Evolutionary conservation across 1,140 invertebrate genomes (phyloP).

Genomic region (Cotesia glomerata): DNA sequence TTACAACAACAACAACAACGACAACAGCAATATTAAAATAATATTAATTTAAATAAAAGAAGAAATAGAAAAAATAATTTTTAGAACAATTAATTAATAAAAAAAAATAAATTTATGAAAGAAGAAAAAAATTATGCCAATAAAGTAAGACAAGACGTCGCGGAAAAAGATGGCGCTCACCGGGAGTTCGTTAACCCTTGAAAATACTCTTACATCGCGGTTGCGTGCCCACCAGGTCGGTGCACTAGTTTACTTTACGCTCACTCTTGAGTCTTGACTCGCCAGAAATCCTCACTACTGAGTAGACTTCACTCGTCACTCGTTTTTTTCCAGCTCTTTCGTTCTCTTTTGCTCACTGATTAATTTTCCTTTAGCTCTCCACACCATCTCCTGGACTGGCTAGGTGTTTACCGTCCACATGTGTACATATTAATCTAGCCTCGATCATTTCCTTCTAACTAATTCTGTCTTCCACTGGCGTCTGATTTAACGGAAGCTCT

Average conservation of each 20-base stretch:
- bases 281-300: not conserved
- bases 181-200: slow-evolving; percentile 57
- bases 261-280: slow-evolving; percentile 38
- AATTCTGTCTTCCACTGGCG: not conserved
- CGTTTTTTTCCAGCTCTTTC: slow-evolving; percentile 32
- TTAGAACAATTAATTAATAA: not conserved
- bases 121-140: slow-evolving; percentile 17
- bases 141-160: slow-evolving; percentile 52
- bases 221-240: slow-evolving; percentile 53
- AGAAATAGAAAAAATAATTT: not conserved
- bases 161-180: slow-evolving; percentile 40
- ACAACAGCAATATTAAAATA: not conserved
- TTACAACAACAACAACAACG: not conserved
- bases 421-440: not conserved
- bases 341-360: slow-evolving; percentile 18
- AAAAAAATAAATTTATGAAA: not conserved
- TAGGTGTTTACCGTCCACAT: not conserved
- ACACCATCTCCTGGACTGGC: no score
- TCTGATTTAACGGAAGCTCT: slow-evolving; percentile 5
- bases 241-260: slow-evolving; percentile 60
- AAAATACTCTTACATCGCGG: slow-evolving; percentile 59
- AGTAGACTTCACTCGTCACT: not conserved
- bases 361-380: slow-evolving; percentile 11
- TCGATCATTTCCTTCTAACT: slow-evolving; percentile 13
- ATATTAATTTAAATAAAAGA: not conserved